Conservation (phyloP, 2,888 invertebrate genomes). For the Callyntrura guangdongensis region DNA sequence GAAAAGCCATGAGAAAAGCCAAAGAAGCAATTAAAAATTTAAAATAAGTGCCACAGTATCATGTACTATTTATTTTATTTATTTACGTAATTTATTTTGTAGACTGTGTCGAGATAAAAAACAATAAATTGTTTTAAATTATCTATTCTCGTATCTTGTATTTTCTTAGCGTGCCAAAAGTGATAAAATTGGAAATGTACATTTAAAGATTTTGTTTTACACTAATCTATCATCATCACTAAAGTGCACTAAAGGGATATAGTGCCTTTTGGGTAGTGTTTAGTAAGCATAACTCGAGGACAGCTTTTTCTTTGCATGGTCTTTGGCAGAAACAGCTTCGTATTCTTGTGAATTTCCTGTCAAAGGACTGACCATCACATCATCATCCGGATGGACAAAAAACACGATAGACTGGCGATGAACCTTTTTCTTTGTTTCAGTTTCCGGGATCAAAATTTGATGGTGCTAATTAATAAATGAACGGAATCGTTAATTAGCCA, state of each 20-base stretch:
- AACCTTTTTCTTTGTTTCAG: constrained; percentile 80
- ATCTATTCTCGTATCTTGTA: no score
- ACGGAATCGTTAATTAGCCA: not conserved
- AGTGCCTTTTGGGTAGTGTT: not conserved
- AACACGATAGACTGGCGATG: constrained; percentile 85
- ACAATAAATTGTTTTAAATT: no score
- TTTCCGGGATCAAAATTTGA: constrained; percentile 85
- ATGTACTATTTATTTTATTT: not conserved
- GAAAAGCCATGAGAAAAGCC: no score
- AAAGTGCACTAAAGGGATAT: no score
- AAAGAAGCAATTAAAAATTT: not conserved
- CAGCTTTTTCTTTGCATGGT: constrained; percentile 78
- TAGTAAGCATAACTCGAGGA: constrained; percentile 56
- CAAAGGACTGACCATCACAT: constrained; percentile 84
- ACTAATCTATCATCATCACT: no score
- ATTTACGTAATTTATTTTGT: no score
- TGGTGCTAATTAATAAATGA: constrained; percentile 77
- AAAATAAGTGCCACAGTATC: constrained; percentile 14
- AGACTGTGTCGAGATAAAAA: no score
- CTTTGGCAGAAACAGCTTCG: constrained; percentile 71
- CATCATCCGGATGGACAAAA: constrained; percentile 85
- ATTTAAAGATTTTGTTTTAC: no score
- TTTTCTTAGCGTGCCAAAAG: no score
- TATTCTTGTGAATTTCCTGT: constrained; percentile 51
- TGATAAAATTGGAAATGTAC: no score